Evolutionary conservation across 2,113 vertebrate species (phyloP).

Genomic region (Prochilodus magdalenae): DNA sequence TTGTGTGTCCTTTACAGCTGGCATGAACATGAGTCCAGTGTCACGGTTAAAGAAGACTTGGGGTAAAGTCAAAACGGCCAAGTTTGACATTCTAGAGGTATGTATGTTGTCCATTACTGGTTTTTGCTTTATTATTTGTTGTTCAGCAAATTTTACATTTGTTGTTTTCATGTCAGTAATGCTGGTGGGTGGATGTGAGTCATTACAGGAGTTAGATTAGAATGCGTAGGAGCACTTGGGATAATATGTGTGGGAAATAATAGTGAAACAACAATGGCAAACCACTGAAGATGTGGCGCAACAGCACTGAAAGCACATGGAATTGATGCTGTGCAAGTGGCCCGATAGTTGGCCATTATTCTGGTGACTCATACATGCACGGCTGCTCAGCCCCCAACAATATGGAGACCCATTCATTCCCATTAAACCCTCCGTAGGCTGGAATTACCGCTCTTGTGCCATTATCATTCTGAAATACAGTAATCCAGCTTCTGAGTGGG

Average conservation of each 20-base stretch:
- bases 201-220: background rate
- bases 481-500: constrained; percentile 18
- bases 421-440: constrained; percentile 22
- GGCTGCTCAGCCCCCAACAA: constrained; percentile 10
- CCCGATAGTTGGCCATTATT: background rate
- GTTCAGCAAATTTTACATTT: background rate
- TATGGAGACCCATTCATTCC: constrained; percentile 3
- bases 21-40: constrained; percentile 96
- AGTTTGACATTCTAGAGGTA: constrained; percentile 94
- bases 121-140: background rate
- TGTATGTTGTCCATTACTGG: constrained; percentile 16
- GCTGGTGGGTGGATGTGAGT: constrained; percentile 5
- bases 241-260: constrained; percentile 9
- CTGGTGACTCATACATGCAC: constrained; percentile 32
- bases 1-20: constrained; percentile 75
- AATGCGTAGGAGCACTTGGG: constrained; percentile 13
- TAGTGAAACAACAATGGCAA: constrained; percentile 1
- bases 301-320: background rate
- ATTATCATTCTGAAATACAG: background rate
- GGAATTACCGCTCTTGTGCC: constrained; percentile 25
- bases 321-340: constrained; percentile 6
- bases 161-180: background rate
- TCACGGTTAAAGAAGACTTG: constrained; percentile 96
- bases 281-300: background rate
- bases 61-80: constrained; percentile 94